Evolutionary conservation across 2,888 invertebrate species (phyloP), one percentile per base, ranked within the genome.

Genomic region (Empis stercorea): DNA sequence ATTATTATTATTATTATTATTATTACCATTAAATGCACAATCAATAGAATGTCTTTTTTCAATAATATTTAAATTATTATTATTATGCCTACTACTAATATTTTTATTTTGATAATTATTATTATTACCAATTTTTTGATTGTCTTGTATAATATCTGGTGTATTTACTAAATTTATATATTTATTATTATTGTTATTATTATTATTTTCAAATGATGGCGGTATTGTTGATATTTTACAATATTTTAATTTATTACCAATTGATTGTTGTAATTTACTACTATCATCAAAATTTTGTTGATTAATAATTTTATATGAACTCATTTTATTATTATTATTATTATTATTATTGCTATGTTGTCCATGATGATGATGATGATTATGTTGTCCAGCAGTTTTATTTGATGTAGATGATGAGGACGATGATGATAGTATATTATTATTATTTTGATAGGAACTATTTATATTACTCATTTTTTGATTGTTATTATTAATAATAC

Each of bases 11-110:
- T 27, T 27, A 9, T 27, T 27, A 9, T n/a, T 34, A n/a, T 34
- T 34, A n/a, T 34, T 34, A n/a, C n/a, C 13, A 5, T 4, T n/a
- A 34, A 34, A n/a, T 34, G 57, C 54, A 20, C 54, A 53, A 44
- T 59, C 59, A 10, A 57, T 53, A 9, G 59, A 59, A 48, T 57
- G 57, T 2, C 59, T 54, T 40, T 60, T 60, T 30, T 57, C 57
- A 5, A 51, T 9, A 1, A 41, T 3, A n/a, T 14, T 13, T 15
- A 48, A 51, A 30, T 10, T 37, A 30, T 10, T 37, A 20, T 20
- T 20, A 20, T 20, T 3, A 20, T 5, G 20, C 3, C 20, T 20
- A 20, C 20, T 27, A 27, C 4, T 9, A 7, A 2, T 27, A 27
- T 7, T 27, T 27, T 27, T 27, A 27, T 27, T 27, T 27, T 27